These are phyloP conservation scores for Enteromius radiatus DNA, from an alignment of 2,797 vertebrate genomes.

Conservation along the genomic window DNA sequence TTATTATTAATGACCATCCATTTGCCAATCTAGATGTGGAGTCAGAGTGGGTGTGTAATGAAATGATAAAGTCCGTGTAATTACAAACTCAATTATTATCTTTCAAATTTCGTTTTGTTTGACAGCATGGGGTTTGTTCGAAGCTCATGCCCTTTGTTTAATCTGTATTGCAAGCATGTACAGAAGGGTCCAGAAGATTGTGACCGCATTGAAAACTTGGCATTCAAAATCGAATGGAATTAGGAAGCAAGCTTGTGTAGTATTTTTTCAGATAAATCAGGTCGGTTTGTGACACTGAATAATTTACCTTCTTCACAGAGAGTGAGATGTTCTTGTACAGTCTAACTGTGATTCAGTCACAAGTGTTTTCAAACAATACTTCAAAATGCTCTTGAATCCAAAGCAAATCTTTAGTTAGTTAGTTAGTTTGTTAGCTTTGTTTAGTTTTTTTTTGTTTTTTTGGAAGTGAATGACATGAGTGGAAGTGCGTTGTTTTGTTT, in stretches of 20 bases:
- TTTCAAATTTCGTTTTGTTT: constrained; percentile 84
- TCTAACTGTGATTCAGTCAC: background rate
- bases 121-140: constrained; percentile 72
- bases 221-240: constrained; percentile 16
- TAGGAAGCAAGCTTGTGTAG: background rate
- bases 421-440: background rate
- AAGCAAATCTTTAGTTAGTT: background rate
- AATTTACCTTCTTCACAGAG: background rate
- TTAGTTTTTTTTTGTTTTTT: background rate
- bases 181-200: constrained; percentile 1
- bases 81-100: constrained; percentile 87
- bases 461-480: background rate
- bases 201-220: background rate
- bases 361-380: no score
- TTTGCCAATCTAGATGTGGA: constrained; percentile 84
- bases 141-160: constrained; percentile 62
- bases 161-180: constrained; percentile 22
- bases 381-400: background rate
- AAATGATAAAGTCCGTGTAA: constrained; percentile 83
- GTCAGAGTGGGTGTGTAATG: constrained; percentile 70
- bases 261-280: background rate
- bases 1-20: constrained; percentile 89
- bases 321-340: background rate
- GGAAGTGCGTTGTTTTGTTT: no score
- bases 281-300: background rate